phyloP scores from a whole-genome alignment of 35 echinoderm and acorn worm species.

The Amphiura filiformis region DNA sequence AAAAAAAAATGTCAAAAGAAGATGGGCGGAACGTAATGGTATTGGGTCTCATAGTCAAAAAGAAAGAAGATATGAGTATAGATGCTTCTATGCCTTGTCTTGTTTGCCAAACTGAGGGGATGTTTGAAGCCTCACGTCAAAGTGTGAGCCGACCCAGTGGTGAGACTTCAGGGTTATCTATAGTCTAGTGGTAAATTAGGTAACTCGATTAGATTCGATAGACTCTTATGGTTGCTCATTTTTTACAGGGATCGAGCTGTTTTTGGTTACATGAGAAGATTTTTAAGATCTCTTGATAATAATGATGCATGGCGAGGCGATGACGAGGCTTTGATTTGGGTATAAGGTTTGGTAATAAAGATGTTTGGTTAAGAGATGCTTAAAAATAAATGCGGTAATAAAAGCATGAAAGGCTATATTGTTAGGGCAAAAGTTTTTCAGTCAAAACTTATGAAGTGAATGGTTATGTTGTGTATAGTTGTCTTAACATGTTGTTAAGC shows the following conservation, averaged over 20 bases:
- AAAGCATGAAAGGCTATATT: too few species aligned
- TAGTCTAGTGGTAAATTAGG: not conserved
- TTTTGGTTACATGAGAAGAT: constrained; percentile 4
- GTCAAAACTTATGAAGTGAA: too few species aligned
- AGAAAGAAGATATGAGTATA: not conserved
- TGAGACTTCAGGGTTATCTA: not conserved
- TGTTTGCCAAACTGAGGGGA: not conserved
- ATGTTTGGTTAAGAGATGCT: too few species aligned
- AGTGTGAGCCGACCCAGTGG: not conserved
- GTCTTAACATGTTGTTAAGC: too few species aligned
- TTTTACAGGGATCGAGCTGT: not conserved
- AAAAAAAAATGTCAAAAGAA: not conserved
- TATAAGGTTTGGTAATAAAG: too few species aligned
- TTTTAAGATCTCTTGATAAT: not conserved
- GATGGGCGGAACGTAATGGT: not conserved
- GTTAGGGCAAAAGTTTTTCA: too few species aligned
- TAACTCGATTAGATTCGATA: constrained; percentile 8
- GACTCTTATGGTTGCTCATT: not conserved
- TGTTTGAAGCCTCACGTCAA: not conserved
- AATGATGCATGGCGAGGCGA: not conserved
- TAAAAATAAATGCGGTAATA: too few species aligned
- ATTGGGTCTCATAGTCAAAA: not conserved
- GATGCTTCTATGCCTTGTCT: not conserved
- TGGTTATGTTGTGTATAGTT: too few species aligned
- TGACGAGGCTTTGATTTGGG: too few species aligned